These are phyloP conservation scores for Isaurus tuberculatus DNA, from an alignment of 92 coral and sea anemone genomes.

Conservation along the genomic window DNA sequence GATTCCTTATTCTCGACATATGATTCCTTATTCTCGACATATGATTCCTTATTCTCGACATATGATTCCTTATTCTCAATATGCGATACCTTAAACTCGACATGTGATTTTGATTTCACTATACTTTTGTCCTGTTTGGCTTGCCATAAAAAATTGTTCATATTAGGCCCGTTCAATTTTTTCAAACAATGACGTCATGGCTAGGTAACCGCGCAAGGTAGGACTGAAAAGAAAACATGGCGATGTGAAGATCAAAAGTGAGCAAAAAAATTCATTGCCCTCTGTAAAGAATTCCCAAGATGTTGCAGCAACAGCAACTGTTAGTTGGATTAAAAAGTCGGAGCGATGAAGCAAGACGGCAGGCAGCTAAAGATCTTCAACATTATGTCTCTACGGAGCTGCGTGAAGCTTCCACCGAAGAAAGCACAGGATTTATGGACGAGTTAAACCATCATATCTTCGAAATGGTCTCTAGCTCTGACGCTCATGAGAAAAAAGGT, in stretches of 20 bases:
- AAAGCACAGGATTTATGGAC: constrained; percentile 92
- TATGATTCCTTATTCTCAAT: too few species aligned
- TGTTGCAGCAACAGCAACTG: constrained; percentile 81
- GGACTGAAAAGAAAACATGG: constrained; percentile 54
- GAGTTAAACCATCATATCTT: constrained; percentile 93
- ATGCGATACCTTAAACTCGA: too few species aligned
- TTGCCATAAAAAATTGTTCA: too few species aligned
- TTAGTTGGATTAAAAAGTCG: constrained; percentile 96
- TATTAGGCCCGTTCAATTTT: too few species aligned
- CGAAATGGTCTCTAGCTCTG: constrained; percentile 99
- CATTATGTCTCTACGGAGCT: constrained; percentile 97
- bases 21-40: too few species aligned
- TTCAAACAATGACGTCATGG: constrained; percentile 16
- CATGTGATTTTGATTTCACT: too few species aligned
- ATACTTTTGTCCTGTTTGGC: too few species aligned
- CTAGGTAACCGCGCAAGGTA: constrained; percentile 14
- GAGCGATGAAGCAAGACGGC: constrained; percentile 87
- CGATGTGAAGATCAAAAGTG: neutral
- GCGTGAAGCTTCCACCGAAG: constrained; percentile 97
- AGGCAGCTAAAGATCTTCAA: constrained; percentile 91
- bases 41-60: too few species aligned
- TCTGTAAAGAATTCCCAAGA: constrained; percentile 38
- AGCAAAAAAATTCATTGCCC: neutral
- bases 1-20: too few species aligned
- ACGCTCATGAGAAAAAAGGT: constrained; percentile 97